Base-by-base conservation (phyloP, 2,797 vertebrate genomes). In the Tapirus indicus region DNA sequence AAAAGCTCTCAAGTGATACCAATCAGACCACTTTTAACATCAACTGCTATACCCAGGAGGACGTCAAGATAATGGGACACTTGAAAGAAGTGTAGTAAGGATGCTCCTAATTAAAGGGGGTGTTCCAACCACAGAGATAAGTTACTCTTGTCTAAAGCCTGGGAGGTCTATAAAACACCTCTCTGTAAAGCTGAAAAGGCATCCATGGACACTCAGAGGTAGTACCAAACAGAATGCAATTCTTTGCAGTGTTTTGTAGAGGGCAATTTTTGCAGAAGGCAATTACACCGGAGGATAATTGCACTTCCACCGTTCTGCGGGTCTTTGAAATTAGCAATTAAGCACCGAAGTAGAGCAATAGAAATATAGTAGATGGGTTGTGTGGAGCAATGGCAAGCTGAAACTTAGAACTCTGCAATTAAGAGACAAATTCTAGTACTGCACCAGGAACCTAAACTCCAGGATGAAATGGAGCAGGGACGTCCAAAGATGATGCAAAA, bases 311-410 rank as follows among this genome's bases (percentile, higher is more conserved):
- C 10, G 8, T 97, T 90, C 84, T 75, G 91, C 54, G 92, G 68
- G 69, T 91, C 78, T 97, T 35, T 94, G 86, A 95, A 95, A 92
- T 91, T 89, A 97, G 80, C 80, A 97, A 79, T 69, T 91, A 90
- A 93, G 32, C n/a, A 58, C 21, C 49, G 49, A 96, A 94, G 80
- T 62, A 78, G 2, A 91, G 77, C 79, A 92, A 85, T 54, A 82
- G 91, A 95, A 97, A 96, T 56, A 68, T 7, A 41, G 49, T 66
- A 64, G 49, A 41, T 85, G 56, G 62, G 7, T 66, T 60, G n/a
- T 88, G 25, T 25, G 49, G 38, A 69, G 29, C 14, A 71, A 60
- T 60, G 80, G 62, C 56, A 74, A 93, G 20, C 21, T 68, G 23
- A 92, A 92, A 88, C 14, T 68, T 82, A 84, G 56, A 93, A 60